phyloP scores from a whole-genome alignment of 2,113 vertebrate species.

The Phylloscopus trochiloides region DNA sequence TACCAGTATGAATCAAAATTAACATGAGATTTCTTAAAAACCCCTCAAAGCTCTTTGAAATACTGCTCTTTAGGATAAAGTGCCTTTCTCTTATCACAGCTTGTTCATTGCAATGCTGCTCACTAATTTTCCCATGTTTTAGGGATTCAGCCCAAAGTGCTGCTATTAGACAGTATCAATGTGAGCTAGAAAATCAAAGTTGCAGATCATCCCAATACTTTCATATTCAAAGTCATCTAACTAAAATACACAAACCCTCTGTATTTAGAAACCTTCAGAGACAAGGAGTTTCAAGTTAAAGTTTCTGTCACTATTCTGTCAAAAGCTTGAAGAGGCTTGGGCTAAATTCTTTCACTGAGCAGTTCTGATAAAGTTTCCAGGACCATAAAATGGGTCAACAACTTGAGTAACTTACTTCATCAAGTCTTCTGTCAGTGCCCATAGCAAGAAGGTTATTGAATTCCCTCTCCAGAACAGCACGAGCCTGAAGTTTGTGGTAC shows the following conservation, averaged over 20 bases:
- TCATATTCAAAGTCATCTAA: neutral
- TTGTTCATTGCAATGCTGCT: neutral
- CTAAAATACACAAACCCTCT: neutral
- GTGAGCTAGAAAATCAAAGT: neutral
- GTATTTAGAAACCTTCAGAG: neutral
- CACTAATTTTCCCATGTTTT: neutral
- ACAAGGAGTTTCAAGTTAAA: neutral
- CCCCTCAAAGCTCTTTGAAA: neutral
- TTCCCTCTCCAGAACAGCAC: slow-evolving; percentile 89
- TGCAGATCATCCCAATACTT: neutral
- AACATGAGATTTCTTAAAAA: neutral
- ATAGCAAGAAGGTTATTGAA: slow-evolving; percentile 87
- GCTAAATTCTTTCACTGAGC: neutral
- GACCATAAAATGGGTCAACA: neutral
- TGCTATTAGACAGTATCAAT: neutral
- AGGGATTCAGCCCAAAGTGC: neutral
- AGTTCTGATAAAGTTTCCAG: neutral
- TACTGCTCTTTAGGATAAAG: neutral
- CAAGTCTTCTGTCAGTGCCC: slow-evolving; percentile 89
- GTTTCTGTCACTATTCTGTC: neutral
- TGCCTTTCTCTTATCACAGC: neutral
- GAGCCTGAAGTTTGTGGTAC: slow-evolving; percentile 74
- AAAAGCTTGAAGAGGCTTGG: neutral
- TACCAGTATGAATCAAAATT: neutral
- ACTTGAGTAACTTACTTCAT: slow-evolving; percentile 82